These are phyloP conservation scores for Osmoderma eremita DNA, from an alignment of 2,888 invertebrate species.

Conservation along the genomic window DNA sequence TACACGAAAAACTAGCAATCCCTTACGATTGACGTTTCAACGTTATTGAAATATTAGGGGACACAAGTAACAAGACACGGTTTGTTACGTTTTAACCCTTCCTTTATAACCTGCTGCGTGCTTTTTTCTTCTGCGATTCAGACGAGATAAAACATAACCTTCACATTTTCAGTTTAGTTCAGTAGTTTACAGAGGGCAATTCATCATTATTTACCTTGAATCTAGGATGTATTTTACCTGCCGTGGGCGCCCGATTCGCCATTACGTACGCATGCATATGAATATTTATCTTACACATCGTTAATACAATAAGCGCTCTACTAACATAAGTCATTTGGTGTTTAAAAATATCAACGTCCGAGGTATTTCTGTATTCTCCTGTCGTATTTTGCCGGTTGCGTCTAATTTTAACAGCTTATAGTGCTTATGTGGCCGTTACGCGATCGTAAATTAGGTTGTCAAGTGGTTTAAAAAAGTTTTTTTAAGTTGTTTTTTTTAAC, in stretches of 20 bases:
- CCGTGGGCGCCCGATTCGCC: neutral
- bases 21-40: conserved; percentile 23
- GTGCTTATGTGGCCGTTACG: conserved; percentile 38
- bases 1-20: conserved; percentile 15
- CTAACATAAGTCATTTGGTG: conserved; percentile 20
- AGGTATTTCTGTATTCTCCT: conserved; percentile 18
- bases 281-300: conserved; percentile 18
- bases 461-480: conserved; percentile 39
- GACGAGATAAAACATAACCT: neutral
- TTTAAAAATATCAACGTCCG: conserved; percentile 10
- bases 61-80: conserved; percentile 26
- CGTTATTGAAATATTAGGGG: conserved; percentile 25
- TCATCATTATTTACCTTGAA: neutral
- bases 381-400: conserved; percentile 16
- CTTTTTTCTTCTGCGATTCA: conserved; percentile 1
- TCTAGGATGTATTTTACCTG: no score
- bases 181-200: neutral
- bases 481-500: conserved; percentile 31
- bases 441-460: conserved; percentile 36
- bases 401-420: conserved; percentile 39
- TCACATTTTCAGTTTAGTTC: neutral
- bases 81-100: conserved; percentile 34
- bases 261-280: neutral
- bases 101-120: conserved; percentile 31
- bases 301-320: conserved; percentile 17